Evolutionary conservation across 64 coral and sea anemone species (phyloP), one percentile per base, ranked within the genome.

Genomic region (Porites lutea): DNA sequence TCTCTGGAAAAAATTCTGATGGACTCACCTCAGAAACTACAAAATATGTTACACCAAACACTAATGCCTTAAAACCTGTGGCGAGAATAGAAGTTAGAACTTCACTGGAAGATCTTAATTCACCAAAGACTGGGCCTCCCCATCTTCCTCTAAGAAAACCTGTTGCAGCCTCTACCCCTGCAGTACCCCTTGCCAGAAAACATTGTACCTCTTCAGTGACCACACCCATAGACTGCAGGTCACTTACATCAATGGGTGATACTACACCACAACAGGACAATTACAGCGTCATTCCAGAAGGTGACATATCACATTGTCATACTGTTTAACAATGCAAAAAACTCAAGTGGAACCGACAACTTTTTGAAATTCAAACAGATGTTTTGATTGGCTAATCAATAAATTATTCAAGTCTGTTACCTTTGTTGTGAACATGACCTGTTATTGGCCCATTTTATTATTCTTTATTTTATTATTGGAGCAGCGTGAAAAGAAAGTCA

Each of bases 271-370:
- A 58, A n/a, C 62, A 27, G 2, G 72, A 86, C 51, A 54, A 65
- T 62, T 77, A 67, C 61, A 87, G 73, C 22, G 21, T 92, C 19
- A 12, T 92, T 78, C 81, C 90, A 47, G 90, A 92, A 92, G 90
- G 90, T 92, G 3, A 52, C n/a, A 53, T 75, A 53, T 83, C 0
- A 19, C 18, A 46, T 70, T 83, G 57, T 13, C 13, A 55, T 55
- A 55, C 2, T 11, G 5, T 55, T 55, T 55, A 1, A 55, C 11
- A 0, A 11, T 55, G 11, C 11, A 7, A 11, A 55, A 19, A 2
- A 58, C 70, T 74, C 22, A 47, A 9, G 44, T 4, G 22, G 3
- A 48, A 12, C 3, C 57, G 1, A 0, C 27, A 37, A 37, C 27
- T 0, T 1, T 37, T 37, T 37, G 1, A 37, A 37, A 37, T 37